phyloP scores from a whole-genome alignment of 2,113 vertebrate genomes.

The Trochalopteron elliotii region DNA sequence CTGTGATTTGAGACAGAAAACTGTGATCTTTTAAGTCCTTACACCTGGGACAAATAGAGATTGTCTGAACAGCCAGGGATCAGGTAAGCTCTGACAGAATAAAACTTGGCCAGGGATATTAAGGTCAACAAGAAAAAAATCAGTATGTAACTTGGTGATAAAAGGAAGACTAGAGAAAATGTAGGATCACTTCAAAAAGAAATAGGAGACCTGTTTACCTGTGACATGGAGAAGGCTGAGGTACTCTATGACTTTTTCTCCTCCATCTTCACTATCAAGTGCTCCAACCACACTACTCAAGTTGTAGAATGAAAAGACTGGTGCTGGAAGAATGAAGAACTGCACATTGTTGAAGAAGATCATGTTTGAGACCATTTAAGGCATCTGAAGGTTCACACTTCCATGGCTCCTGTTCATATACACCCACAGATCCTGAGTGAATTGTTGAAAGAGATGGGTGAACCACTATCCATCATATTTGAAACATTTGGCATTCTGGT shows the following conservation, averaged over 20 bases:
- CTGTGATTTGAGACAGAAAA: neutral
- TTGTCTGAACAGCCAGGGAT: neutral
- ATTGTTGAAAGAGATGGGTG: neutral
- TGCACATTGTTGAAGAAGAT: neutral
- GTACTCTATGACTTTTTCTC: neutral
- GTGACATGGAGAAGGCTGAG: neutral
- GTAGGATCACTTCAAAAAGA: neutral
- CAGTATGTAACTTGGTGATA: neutral
- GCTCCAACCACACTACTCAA: neutral
- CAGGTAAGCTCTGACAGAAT: neutral
- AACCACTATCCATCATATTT: neutral
- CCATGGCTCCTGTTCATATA: neutral
- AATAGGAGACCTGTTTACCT: neutral
- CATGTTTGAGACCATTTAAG: neutral
- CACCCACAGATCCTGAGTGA: neutral
- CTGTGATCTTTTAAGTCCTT: neutral
- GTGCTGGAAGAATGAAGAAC: neutral
- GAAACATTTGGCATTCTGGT: neutral
- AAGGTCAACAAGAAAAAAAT: neutral
- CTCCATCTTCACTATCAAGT: neutral
- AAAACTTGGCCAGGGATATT: neutral
- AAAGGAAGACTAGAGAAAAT: neutral
- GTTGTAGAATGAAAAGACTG: neutral
- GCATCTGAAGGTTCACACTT: neutral
- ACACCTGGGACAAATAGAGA: neutral